Conservation (phyloP, 2,797 vertebrate genomes). For the Acanthiza pusilla region DNA sequence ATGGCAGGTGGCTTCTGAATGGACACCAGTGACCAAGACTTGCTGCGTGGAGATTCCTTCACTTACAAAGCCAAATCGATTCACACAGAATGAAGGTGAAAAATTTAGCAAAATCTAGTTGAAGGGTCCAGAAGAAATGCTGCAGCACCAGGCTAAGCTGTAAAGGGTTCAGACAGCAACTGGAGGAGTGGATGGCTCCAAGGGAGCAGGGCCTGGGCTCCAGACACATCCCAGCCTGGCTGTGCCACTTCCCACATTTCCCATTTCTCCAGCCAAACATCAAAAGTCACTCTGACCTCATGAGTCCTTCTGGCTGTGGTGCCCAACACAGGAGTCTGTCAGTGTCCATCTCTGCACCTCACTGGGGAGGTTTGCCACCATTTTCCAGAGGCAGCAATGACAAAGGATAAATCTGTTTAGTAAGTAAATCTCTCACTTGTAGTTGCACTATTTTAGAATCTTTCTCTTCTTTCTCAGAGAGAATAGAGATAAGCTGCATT, state of each 20-base stretch:
- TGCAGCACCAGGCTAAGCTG: background rate
- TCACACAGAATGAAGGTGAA: background rate
- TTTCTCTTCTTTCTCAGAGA: too few species aligned
- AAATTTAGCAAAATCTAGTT: background rate
- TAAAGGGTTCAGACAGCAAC: background rate
- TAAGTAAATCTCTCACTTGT: too few species aligned
- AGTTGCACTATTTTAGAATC: too few species aligned
- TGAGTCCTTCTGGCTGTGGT: background rate
- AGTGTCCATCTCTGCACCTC: background rate
- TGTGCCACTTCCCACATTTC: background rate
- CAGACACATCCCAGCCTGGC: background rate
- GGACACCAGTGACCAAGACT: background rate
- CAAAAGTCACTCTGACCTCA: background rate
- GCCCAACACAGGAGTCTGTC: background rate
- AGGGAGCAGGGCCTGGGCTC: background rate
- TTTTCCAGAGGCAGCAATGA: background rate
- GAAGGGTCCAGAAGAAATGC: background rate
- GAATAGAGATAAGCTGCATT: too few species aligned
- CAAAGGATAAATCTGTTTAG: background rate
- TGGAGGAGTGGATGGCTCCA: background rate
- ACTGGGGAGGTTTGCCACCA: background rate
- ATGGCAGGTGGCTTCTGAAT: background rate
- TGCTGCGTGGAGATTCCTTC: background rate
- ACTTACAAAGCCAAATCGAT: fast-evolving
- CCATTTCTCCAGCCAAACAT: background rate